phyloP scores from a whole-genome alignment of 2,113 vertebrate genomes.

The Myanophis thanlyinensis region DNA sequence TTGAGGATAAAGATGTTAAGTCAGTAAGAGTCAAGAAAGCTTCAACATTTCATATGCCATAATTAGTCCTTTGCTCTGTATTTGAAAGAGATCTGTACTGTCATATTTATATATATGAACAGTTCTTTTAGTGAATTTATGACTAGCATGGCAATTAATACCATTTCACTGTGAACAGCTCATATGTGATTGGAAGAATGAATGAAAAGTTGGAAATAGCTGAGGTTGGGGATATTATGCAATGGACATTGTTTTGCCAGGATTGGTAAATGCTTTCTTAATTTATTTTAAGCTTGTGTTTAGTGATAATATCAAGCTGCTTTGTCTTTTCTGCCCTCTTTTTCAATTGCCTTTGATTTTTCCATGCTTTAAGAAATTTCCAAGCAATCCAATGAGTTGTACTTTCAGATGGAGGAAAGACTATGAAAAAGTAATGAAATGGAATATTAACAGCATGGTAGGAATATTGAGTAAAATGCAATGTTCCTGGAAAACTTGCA shows the following conservation, averaged over 20 bases:
- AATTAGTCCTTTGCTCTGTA: not conserved
- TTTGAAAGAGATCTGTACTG: not conserved
- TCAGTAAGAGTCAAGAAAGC: not conserved
- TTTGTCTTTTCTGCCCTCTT: not conserved
- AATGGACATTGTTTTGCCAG: not conserved
- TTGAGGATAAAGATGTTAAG: not conserved
- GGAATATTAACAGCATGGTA: not conserved
- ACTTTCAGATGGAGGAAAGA: not conserved
- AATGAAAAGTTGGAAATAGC: not conserved
- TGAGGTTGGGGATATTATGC: not conserved
- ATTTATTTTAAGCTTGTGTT: not conserved
- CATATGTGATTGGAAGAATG: not conserved
- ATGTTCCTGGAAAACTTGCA: not conserved
- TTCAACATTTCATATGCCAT: not conserved
- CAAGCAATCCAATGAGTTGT: not conserved
- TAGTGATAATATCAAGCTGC: not conserved
- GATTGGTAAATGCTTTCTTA: not conserved
- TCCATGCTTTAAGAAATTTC: not conserved
- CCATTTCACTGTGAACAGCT: not conserved
- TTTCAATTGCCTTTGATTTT: not conserved
- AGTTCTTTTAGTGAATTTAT: not conserved
- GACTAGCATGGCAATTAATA: not conserved
- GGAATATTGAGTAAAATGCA: not conserved
- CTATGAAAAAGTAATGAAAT: not conserved
- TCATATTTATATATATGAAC: not conserved